Evolutionary conservation across 1,140 invertebrate species (phyloP).

Genomic region (Drosophila sechellia): DNA sequence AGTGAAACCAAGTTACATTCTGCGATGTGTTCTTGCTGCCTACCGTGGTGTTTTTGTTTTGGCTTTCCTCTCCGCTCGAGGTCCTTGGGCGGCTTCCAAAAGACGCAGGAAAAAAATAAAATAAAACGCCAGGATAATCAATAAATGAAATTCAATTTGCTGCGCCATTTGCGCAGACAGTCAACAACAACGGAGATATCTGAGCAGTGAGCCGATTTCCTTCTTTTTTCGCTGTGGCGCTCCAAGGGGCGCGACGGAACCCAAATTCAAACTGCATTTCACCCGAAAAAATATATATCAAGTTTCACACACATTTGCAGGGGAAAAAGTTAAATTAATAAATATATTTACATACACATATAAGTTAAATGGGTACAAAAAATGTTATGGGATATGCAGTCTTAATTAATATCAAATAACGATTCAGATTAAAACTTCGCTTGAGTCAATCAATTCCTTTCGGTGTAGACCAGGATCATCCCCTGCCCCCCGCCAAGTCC

Average conservation of each 20-base stretch:
- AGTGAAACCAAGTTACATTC: slow-evolving; percentile 58
- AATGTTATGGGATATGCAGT: too few species aligned
- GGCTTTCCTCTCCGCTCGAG: slow-evolving; percentile 25
- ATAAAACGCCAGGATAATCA: slow-evolving; percentile 82
- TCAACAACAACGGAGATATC: slow-evolving; percentile 39
- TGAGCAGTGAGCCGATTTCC: neutral
- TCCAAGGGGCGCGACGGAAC: neutral
- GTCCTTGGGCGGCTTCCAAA: slow-evolving; percentile 44
- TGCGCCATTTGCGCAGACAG: slow-evolving; percentile 81
- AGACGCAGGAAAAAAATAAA: slow-evolving; percentile 56
- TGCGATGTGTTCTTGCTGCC: slow-evolving; percentile 39
- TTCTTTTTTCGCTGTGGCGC: neutral
- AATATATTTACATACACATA: too few species aligned
- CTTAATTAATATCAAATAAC: too few species aligned
- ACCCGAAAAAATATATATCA: neutral
- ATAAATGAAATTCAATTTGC: slow-evolving; percentile 83
- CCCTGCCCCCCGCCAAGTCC: neutral
- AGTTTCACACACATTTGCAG: too few species aligned
- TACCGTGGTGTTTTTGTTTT: slow-evolving; percentile 6
- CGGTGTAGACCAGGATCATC: neutral
- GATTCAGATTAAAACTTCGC: too few species aligned
- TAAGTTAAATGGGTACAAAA: too few species aligned
- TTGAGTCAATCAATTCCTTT: neutral
- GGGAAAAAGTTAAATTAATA: too few species aligned
- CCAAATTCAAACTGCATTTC: slow-evolving; percentile 33